Evolutionary conservation across 2,888 invertebrate genomes (phyloP), one percentile per base, ranked within the genome.

Genomic region (Caradrina kadenii): DNA sequence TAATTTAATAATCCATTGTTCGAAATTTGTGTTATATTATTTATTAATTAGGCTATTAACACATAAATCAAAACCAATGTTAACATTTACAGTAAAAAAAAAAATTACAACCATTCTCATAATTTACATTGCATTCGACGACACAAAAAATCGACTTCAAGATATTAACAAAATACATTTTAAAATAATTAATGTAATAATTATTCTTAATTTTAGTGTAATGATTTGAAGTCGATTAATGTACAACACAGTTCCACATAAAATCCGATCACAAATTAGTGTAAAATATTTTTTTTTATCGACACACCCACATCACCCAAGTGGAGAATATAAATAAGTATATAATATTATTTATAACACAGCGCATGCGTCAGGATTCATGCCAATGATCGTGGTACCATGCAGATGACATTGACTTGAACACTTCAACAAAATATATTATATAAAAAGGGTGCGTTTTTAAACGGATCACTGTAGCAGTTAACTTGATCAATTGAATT

Each of bases 361-460:
- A 90, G 92, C 91, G 75, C 92, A 94, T 94, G 94, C 94, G 85
- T 86, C 79, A 87, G 89, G 89, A 85, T 66, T 63, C 92, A 90
- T 92, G 93, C 92, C 76, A 79, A 84, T 87, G 87, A 83, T 80
- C 72, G 76, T 79, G 82, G 83, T 88, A 82, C 76, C 93, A 92
- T 93, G 93, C 93, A 88, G 84, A 79, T 80, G 80, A 86, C 86
- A 87, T 89, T 84, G 93, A 92, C 92, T 88, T 76, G 84, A 86
- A 86, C 86, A 89, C 89, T 90, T 88, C 86, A 79, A 79, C 69
- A 69, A 73, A 63, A 62, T 65, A 71, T 62, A 70, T 49, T 58
- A 56, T 45, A 49, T 56, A 63, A 55, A 72, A 56, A 42, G n/a
- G 13, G 0, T 53, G 13, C 0, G 0, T 19, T 59, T 52, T 11